Evolutionary conservation across 2,888 invertebrate genomes (phyloP), one percentile per base, ranked within the genome.

Genomic region (Heteromyza rotundicornis): DNA sequence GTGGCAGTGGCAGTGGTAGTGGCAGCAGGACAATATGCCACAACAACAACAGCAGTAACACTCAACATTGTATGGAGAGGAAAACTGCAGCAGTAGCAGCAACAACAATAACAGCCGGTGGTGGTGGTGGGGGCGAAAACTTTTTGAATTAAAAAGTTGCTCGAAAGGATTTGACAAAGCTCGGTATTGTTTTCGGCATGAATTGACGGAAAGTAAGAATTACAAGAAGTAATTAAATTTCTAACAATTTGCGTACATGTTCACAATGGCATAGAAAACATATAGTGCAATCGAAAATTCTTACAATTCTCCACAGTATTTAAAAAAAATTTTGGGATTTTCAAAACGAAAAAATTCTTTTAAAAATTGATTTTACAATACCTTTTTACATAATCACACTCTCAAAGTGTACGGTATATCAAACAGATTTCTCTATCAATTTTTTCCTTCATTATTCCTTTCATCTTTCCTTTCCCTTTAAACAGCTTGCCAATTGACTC

Each of bases 111-210:
- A 10, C 35, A 35, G 35, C 20, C 2, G 54, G 12, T 27, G 27
- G 27, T 10, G 27, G 27, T 10, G 27, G 27, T 10, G 10, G 27
- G 7, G 27, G 27, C 23, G 47, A 66, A 74, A 74, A 74, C 74
- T 74, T 74, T 74, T 74, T 75, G 74, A 75, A 74, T 74, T 74
- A 74, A 74, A 74, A 74, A 74, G 75, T 76, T 74, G 73, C 67
- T 73, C 76, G 72, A 71, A 70, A 71, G 74, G 75, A 73, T 74
- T 74, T 73, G 72, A 75, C 75, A 73, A 74, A 74, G 47, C 20
- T 7, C 19, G 19, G 20, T n/a, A 40, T 14, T 14, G 40, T 40
- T 7, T 40, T 32, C 7, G 7, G 12, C 7, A 5, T 32, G 32
- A 32, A 32, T 32, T 32, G 32, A 32, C 32, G 32, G 32, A 32